phyloP scores from a whole-genome alignment of 2,888 invertebrate genomes.

The Plagodis dolabraria region DNA sequence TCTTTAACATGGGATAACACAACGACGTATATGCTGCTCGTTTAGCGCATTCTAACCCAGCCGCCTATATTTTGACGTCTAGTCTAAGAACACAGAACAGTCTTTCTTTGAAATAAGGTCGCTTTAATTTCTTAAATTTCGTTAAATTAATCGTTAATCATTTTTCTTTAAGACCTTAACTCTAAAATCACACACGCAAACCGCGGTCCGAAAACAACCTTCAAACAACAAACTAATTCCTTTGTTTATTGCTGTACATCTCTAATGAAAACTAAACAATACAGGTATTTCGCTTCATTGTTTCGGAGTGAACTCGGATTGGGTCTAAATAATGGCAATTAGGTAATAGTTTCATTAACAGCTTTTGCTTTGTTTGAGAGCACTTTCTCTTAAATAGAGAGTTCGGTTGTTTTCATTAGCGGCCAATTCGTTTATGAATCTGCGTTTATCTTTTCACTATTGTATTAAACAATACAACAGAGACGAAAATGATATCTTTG shows the following conservation, averaged over 20 bases:
- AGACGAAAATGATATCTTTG: too few species aligned
- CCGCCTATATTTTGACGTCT: too few species aligned
- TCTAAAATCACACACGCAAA: neutral
- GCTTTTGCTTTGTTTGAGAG: conserved; percentile 15
- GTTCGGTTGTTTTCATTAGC: conserved; percentile 10
- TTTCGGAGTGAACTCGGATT: conserved; percentile 17
- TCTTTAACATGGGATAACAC: too few species aligned
- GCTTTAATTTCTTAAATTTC: too few species aligned
- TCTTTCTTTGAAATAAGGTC: too few species aligned
- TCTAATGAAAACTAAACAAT: conserved; percentile 27
- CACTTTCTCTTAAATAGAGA: conserved; percentile 24
- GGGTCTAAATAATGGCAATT: conserved; percentile 28
- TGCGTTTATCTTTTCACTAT: neutral
- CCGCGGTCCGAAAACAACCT: neutral
- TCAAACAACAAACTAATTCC: conserved; percentile 19
- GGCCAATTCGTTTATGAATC: conserved; percentile 7
- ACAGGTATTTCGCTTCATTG: conserved; percentile 22
- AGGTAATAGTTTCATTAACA: conserved; percentile 27
- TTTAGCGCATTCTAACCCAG: too few species aligned
- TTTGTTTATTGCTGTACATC: conserved; percentile 18
- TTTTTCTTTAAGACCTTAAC: too few species aligned
- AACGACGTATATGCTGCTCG: too few species aligned
- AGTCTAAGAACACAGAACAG: too few species aligned
- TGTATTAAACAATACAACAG: neutral
- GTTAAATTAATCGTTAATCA: too few species aligned